Evolutionary conservation across 2,888 invertebrate species (phyloP).

Genomic region (Drosophila affinis): DNA sequence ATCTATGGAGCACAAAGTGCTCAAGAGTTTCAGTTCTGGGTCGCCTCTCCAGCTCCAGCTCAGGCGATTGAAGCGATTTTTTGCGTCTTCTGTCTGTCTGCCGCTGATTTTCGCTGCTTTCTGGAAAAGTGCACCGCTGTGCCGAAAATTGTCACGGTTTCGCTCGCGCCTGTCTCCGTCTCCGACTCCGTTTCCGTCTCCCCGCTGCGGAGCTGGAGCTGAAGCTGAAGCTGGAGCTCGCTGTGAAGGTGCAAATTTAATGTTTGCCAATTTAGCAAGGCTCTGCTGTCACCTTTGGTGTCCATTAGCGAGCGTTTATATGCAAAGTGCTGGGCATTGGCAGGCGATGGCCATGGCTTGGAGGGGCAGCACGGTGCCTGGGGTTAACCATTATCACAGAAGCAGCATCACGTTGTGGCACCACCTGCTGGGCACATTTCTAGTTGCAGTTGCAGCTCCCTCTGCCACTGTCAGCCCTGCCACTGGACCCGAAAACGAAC

Average conservation of each 20-base stretch:
- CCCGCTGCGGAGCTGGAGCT: no score
- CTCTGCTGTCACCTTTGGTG: slow-evolving; percentile 81
- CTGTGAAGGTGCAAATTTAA: slow-evolving; percentile 79
- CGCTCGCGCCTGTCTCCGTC: slow-evolving; percentile 18
- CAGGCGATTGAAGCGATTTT: slow-evolving; percentile 23
- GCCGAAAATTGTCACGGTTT: slow-evolving; percentile 78
- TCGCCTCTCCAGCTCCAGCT: neutral
- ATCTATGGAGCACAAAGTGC: neutral
- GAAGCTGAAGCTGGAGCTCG: slow-evolving; percentile 10
- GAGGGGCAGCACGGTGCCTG: slow-evolving; percentile 16
- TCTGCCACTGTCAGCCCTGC: slow-evolving; percentile 15
- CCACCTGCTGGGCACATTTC: slow-evolving; percentile 71
- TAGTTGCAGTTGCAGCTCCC: slow-evolving; percentile 49
- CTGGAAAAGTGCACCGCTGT: slow-evolving; percentile 78
- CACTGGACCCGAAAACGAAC: neutral
- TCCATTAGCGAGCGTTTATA: slow-evolving; percentile 81
- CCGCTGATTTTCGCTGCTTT: slow-evolving; percentile 48
- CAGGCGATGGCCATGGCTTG: slow-evolving; percentile 9
- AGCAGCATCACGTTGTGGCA: slow-evolving; percentile 71
- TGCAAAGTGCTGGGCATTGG: slow-evolving; percentile 72
- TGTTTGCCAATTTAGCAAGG: slow-evolving; percentile 80
- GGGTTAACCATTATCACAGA: slow-evolving; percentile 75
- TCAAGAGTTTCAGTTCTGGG: neutral
- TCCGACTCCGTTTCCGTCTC: no score
- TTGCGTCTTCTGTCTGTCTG: slow-evolving; percentile 10